Conservation (phyloP, 2,888 invertebrate genomes). For the Smittia sp. region DNA sequence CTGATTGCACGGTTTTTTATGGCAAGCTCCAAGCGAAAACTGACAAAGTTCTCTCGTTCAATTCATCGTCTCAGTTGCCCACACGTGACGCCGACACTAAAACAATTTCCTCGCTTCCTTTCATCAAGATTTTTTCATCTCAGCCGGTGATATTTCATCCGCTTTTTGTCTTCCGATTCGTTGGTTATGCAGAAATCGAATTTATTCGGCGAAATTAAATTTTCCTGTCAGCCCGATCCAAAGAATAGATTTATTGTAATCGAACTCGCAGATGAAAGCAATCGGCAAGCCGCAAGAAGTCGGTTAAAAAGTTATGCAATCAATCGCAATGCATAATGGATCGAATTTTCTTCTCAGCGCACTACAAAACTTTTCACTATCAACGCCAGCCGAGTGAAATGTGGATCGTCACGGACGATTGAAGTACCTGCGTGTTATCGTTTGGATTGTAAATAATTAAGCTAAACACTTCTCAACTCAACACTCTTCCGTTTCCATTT, state of each 20-base stretch:
- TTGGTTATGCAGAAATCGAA: slow-evolving; percentile 1
- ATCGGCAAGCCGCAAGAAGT: not conserved
- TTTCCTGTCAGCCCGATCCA: not conserved
- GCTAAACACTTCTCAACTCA: no score
- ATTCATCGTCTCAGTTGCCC: not conserved
- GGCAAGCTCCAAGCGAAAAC: no score
- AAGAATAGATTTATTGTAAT: not conserved
- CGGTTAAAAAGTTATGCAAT: not conserved
- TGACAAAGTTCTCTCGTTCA: no score
- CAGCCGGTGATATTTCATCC: no score
- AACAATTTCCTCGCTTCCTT: not conserved
- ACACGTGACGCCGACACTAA: not conserved
- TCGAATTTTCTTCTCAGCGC: not conserved
- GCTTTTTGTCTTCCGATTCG: not conserved
- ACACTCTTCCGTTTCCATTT: no score
- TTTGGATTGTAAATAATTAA: not conserved
- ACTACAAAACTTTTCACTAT: not conserved
- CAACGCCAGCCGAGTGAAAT: not conserved
- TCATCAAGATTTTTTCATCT: not conserved
- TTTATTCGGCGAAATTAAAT: not conserved
- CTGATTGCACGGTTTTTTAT: no score
- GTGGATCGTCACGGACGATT: not conserved
- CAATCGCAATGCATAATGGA: not conserved
- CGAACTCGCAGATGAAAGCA: not conserved
- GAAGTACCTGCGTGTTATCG: not conserved